Percentiles rank a stretch among this genome's conserved stretches.
phyloP scores from a whole-genome alignment of 2,797 vertebrate species.

The Coracias cyanogaster region DNA sequence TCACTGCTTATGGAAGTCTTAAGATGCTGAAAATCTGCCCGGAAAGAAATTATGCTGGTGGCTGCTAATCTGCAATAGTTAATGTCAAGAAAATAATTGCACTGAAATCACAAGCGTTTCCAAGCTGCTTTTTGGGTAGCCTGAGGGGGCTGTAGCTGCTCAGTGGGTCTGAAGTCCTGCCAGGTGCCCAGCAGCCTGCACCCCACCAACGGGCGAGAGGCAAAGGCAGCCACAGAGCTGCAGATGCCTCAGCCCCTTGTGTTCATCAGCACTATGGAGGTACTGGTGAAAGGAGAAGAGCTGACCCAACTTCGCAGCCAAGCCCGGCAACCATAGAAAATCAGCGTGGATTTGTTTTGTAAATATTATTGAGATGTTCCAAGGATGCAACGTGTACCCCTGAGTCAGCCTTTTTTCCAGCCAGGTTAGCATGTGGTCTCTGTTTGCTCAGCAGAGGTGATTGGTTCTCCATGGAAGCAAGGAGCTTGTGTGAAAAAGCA shows the following conservation, averaged over 20 bases:
- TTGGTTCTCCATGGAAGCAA: neutral
- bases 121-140: neutral
- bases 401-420: conserved; percentile 23
- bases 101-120: neutral
- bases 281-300: neutral
- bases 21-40: neutral
- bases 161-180: neutral
- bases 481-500: neutral
- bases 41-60: neutral
- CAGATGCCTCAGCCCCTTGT: neutral
- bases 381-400: neutral
- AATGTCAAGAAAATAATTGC: neutral
- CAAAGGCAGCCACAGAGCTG: neutral
- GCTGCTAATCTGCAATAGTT: neutral
- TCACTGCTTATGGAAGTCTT: neutral
- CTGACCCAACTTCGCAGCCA: neutral
- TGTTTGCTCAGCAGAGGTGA: neutral
- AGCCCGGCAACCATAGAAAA: neutral
- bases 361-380: conserved; percentile 48
- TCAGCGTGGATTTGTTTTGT: neutral
- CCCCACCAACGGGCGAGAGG: neutral
- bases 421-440: neutral
- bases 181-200: neutral
- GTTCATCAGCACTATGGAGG: neutral
- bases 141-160: neutral